phyloP scores from a whole-genome alignment of 2,888 invertebrate species.

The Catocala fraxini region DNA sequence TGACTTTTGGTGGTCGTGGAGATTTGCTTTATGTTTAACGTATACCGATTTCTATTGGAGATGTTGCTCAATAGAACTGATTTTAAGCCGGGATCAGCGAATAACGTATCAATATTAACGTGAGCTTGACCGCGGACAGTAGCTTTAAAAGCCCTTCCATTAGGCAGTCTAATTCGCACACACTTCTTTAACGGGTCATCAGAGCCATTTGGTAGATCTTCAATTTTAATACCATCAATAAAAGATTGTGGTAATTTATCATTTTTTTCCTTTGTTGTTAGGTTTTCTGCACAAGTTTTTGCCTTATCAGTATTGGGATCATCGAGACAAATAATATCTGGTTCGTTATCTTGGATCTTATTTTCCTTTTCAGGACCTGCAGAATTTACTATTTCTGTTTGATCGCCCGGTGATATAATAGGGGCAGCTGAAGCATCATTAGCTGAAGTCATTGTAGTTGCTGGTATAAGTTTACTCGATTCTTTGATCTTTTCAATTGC shows the following conservation, averaged over 20 bases:
- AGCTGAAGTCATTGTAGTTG: no score
- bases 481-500: not conserved
- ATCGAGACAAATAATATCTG: conserved; percentile 31
- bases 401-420: not conserved
- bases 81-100: conserved; percentile 66
- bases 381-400: not conserved
- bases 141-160: conserved; percentile 71
- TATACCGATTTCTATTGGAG: conserved; percentile 59
- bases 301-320: conserved; percentile 20
- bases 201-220: conserved; percentile 55
- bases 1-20: conserved; percentile 39
- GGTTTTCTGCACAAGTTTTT: not conserved
- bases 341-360: not conserved
- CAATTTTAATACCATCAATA: conserved; percentile 58
- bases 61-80: conserved; percentile 58
- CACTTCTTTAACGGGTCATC: conserved; percentile 58
- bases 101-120: conserved; percentile 64
- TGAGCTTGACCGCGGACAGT: conserved; percentile 67
- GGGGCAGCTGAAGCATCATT: no score
- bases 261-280: not conserved
- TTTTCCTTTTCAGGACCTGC: not conserved
- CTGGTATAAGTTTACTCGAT: no score
- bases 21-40: conserved; percentile 69
- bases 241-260: conserved; percentile 38
- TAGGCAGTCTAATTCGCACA: conserved; percentile 68